Percentiles rank a stretch among this genome's conserved stretches.
Evolutionary conservation across 2,888 invertebrate genomes (phyloP).

Genomic region (Caenorhabditis parvicauda): DNA sequence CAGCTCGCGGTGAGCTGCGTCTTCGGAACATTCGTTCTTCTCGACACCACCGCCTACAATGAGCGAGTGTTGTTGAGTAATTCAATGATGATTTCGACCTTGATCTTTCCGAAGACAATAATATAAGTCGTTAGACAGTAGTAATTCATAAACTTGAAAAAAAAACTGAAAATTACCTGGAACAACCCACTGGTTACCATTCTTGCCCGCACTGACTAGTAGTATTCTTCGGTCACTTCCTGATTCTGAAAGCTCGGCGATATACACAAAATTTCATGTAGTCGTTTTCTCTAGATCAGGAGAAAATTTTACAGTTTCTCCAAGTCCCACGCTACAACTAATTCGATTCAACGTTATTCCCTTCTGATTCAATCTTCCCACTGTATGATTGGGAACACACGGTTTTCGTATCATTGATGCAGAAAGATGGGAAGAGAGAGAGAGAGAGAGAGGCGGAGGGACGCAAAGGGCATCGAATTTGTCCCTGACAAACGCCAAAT

Average conservation of each 20-base stretch:
- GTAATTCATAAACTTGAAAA: not conserved
- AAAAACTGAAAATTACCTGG: constrained; percentile 75
- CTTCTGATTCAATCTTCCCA: too few relatives aligned
- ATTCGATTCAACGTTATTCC: not conserved
- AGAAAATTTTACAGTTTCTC: not conserved
- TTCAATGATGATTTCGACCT: not conserved
- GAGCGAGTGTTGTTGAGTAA: not conserved
- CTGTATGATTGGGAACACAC: too few relatives aligned
- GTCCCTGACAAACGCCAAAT: too few relatives aligned
- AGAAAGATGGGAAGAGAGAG: too few relatives aligned
- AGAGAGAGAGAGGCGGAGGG: too few relatives aligned
- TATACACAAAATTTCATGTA: too few relatives aligned
- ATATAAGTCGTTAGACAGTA: not conserved
- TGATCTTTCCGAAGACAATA: not conserved
- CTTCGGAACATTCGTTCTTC: constrained; percentile 81
- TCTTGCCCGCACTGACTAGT: constrained; percentile 51
- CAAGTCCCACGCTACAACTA: not conserved
- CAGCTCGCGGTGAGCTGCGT: constrained; percentile 88
- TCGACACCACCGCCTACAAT: constrained; percentile 84
- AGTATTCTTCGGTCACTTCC: constrained; percentile 38
- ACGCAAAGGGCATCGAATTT: too few relatives aligned
- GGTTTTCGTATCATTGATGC: too few relatives aligned
- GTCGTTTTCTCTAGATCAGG: not conserved
- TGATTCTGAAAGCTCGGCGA: constrained; percentile 22
- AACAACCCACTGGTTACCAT: constrained; percentile 74